Conservation (phyloP, 2,888 invertebrate genomes). For the Agrenia bidenticulata region DNA sequence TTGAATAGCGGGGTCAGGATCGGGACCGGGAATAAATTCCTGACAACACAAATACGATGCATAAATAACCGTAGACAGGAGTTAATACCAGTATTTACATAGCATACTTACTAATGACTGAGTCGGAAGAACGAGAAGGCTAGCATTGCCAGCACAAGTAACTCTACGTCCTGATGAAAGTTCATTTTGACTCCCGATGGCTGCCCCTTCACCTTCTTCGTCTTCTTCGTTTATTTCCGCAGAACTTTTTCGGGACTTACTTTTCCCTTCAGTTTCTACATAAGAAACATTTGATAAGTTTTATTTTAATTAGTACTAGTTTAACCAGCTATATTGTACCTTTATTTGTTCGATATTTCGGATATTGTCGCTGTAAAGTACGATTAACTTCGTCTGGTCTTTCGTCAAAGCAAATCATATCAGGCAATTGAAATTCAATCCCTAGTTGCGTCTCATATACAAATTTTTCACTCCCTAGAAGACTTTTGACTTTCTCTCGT, state of each 20-base stretch:
- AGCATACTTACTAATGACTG: conserved; percentile 1
- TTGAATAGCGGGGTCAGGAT: conserved; percentile 37
- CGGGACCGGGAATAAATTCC: conserved; percentile 41
- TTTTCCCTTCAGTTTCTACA: too few relatives aligned
- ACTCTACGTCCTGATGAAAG: too few relatives aligned
- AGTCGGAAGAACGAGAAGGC: background rate
- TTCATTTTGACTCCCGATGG: too few relatives aligned
- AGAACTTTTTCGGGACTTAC: too few relatives aligned
- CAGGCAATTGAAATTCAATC: conserved; percentile 23
- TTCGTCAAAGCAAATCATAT: conserved; percentile 32
- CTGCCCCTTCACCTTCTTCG: conserved; percentile 2
- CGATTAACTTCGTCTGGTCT: conserved; percentile 40
- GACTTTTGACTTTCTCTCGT: conserved; percentile 35
- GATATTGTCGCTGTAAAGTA: too few relatives aligned
- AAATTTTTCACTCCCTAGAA: conserved; percentile 44
- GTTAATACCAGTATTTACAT: too few relatives aligned
- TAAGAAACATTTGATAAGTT: too few relatives aligned
- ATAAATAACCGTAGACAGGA: too few relatives aligned
- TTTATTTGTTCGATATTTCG: too few relatives aligned
- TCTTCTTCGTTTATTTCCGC: too few relatives aligned
- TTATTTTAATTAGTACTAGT: too few relatives aligned
- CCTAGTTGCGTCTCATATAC: conserved; percentile 48
- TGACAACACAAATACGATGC: background rate
- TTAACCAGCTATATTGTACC: too few relatives aligned
- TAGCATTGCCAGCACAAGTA: background rate